These are phyloP conservation scores for Trachythela sp. DNA, from an alignment of 64 coral and sea anemone genomes.

Conservation along the genomic window DNA sequence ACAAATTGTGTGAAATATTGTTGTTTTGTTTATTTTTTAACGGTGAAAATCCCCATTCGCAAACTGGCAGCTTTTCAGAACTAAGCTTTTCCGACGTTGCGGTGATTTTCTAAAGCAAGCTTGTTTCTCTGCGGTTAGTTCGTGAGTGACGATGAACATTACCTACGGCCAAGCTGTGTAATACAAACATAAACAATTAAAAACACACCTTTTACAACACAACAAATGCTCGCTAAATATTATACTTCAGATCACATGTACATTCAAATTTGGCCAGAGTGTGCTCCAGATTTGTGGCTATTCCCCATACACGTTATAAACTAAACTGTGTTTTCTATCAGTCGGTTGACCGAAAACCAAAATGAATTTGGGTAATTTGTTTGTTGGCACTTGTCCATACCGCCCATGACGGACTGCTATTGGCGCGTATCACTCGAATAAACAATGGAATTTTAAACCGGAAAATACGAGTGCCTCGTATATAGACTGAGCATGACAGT, in stretches of 20 bases:
- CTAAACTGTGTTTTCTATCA: not conserved
- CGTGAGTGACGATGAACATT: not conserved
- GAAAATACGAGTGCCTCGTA: not conserved
- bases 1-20: too few species aligned
- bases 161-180: not conserved
- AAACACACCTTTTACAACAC: not conserved
- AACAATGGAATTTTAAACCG: constrained; percentile 28
- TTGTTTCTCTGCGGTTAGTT: not conserved
- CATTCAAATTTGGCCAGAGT: not conserved
- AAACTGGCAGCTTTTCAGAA: not conserved
- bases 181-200: not conserved
- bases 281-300: not conserved
- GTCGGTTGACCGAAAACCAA: not conserved
- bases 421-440: constrained; percentile 2
- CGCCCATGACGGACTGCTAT: not conserved
- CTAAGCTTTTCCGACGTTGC: not conserved
- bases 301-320: not conserved
- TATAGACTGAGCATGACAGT: not conserved
- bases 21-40: not conserved
- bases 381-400: constrained; percentile 10
- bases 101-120: not conserved
- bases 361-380: not conserved
- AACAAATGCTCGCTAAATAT: not conserved
- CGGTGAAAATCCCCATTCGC: not conserved
- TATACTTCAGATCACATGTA: not conserved